Conservation (phyloP, 2,797 vertebrate species). For the Graptemys geographica region DNA sequence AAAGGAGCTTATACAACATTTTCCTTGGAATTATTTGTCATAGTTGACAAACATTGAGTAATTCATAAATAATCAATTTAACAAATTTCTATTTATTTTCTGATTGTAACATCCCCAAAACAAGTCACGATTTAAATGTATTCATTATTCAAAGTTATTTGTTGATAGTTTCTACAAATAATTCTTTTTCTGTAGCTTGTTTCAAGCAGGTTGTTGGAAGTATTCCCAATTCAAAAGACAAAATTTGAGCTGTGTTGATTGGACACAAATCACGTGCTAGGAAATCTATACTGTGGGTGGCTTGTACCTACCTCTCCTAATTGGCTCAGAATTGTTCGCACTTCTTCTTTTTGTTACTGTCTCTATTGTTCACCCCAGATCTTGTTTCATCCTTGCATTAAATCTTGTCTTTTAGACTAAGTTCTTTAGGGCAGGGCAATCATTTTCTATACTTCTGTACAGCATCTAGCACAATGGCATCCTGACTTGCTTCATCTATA, state of each 20-base stretch:
- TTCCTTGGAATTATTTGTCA: neutral
- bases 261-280: neutral
- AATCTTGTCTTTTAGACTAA: too few relatives aligned
- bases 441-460: neutral
- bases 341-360: neutral
- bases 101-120: neutral
- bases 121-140: neutral
- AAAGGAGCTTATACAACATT: neutral
- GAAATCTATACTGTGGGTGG: neutral
- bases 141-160: neutral
- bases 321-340: neutral
- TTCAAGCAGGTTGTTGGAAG: neutral
- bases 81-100: neutral
- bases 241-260: neutral
- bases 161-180: neutral
- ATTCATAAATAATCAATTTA: neutral
- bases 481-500: neutral
- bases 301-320: neutral
- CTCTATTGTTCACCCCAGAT: neutral
- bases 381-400: neutral
- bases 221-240: neutral
- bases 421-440: accelerated
- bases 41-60: neutral
- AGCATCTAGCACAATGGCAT: neutral
- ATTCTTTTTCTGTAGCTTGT: neutral